Evolutionary conservation across 2,888 invertebrate genomes (phyloP).

Genomic region (Esperia sulphurella): DNA sequence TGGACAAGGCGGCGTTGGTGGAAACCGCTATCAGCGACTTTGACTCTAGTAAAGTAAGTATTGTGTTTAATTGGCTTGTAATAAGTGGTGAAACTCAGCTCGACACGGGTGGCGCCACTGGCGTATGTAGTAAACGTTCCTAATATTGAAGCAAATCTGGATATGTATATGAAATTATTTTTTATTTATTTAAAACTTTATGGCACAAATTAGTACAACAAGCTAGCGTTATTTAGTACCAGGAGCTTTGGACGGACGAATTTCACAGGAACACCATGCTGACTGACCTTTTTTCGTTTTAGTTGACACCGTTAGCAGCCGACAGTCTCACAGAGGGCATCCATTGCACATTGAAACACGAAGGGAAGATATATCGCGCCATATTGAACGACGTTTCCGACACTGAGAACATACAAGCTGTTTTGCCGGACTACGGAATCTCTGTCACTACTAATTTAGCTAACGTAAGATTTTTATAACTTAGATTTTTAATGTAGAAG

Average conservation of each 20-base stretch:
- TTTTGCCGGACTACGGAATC: conserved; percentile 64
- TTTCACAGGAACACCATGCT: no score
- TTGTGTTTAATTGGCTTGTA: not conserved
- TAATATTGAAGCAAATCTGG: no score
- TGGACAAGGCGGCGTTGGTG: conserved; percentile 60
- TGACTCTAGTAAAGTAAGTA: conserved; percentile 47
- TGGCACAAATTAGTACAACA: no score
- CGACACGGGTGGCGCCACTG: no score
- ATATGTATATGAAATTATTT: no score
- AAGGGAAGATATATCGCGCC: conserved; percentile 58
- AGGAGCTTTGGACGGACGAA: no score
- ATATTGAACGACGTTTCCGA: conserved; percentile 53
- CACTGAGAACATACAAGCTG: conserved; percentile 39
- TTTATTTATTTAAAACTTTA: no score
- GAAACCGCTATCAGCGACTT: conserved; percentile 57
- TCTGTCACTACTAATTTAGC: conserved; percentile 48
- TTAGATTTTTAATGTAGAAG: not conserved
- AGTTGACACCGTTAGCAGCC: conserved; percentile 51
- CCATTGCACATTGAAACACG: conserved; percentile 63
- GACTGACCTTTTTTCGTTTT: conserved; percentile 10
- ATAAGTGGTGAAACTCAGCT: no score
- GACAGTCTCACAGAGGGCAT: conserved; percentile 54
- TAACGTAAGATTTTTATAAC: conserved; percentile 44
- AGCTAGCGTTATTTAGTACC: no score
- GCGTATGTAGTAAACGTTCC: no score